Conservation (phyloP, 2,888 invertebrate species). For the Parthenolecanium corni region DNA sequence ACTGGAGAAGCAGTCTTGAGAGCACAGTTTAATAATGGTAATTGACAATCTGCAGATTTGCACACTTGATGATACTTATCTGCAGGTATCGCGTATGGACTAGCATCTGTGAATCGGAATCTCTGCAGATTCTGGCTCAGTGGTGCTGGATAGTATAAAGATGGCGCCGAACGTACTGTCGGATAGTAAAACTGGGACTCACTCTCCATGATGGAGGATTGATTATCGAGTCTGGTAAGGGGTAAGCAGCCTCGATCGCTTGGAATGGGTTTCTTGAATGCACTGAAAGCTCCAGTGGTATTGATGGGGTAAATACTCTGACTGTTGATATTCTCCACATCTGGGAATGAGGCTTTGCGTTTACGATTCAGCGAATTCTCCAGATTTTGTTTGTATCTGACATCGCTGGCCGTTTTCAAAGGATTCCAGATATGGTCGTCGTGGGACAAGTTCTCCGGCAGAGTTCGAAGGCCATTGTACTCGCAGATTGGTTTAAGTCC, state of each 20-base stretch:
- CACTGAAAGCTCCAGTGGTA: constrained; percentile 2
- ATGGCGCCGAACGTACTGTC: background rate
- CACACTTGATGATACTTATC: background rate
- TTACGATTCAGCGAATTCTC: background rate
- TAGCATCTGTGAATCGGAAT: background rate
- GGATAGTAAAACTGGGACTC: background rate
- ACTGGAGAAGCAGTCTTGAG: background rate
- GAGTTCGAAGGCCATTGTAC: background rate
- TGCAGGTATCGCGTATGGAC: background rate
- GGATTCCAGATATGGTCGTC: constrained; percentile 10
- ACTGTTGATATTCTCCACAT: constrained; percentile 8
- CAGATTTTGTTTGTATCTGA: background rate
- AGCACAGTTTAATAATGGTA: background rate
- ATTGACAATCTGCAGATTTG: background rate
- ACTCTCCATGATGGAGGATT: background rate
- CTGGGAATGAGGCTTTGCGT: constrained; percentile 6
- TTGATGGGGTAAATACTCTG: background rate
- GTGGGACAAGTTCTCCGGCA: too few species aligned
- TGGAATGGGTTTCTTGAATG: constrained; percentile 4
- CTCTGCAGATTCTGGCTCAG: background rate
- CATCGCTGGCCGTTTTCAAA: background rate
- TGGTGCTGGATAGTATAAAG: background rate
- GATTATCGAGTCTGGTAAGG: background rate
- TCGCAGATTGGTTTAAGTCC: background rate
- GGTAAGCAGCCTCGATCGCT: background rate